Percentiles rank a stretch among this genome's conserved stretches.
Conservation (phyloP, 2,888 invertebrate species). For the Macaria liturata region DNA sequence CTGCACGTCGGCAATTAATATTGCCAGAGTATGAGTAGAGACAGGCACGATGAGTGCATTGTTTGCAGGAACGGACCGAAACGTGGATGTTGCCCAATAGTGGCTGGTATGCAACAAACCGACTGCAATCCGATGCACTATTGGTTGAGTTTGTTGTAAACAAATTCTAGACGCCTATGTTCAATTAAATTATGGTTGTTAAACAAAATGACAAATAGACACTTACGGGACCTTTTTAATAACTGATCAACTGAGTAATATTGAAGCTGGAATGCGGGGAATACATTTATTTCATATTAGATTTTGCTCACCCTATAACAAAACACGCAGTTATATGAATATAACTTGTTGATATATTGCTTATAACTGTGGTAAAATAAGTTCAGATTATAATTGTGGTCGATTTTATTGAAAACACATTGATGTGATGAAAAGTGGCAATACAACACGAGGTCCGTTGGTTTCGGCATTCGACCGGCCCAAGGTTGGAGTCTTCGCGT, state of each 20-base stretch:
- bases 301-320: too few relatives aligned
- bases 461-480: slow-evolving; percentile 22
- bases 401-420: slow-evolving; percentile 6
- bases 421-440: slow-evolving; percentile 19
- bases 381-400: not conserved
- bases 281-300: too few relatives aligned
- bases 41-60: slow-evolving; percentile 69
- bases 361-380: too few relatives aligned
- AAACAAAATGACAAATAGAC: too few relatives aligned
- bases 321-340: too few relatives aligned
- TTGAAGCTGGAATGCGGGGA: too few relatives aligned
- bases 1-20: slow-evolving; percentile 62
- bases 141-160: not conserved
- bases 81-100: slow-evolving; percentile 62
- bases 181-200: too few relatives aligned
- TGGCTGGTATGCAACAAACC: slow-evolving; percentile 46
- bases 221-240: too few relatives aligned
- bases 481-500: slow-evolving; percentile 53
- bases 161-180: too few relatives aligned
- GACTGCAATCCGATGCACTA: slow-evolving; percentile 57
- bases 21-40: slow-evolving; percentile 37
- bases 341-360: too few relatives aligned
- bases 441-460: slow-evolving; percentile 19
- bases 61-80: slow-evolving; percentile 71
- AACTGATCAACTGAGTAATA: too few relatives aligned